Evolutionary conservation across 37 sponge, comb jelly and placozoan species (phyloP), one percentile per base, ranked within the genome.

Genomic region (Beroe ovata): DNA sequence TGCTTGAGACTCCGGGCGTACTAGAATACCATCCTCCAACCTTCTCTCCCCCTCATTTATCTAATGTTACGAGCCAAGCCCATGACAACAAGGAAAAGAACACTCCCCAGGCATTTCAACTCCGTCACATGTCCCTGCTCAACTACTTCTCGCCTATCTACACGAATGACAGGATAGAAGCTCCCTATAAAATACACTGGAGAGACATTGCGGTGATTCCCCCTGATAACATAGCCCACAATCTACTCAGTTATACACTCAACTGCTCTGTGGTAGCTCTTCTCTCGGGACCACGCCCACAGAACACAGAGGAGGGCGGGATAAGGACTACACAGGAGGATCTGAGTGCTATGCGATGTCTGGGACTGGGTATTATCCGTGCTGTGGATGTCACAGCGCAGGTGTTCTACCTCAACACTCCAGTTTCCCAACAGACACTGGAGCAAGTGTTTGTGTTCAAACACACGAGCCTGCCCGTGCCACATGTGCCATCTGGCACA

Each of bases 61-160:
- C 38, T n/a, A 40, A 77, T 54, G 20, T 77, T 40, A n/a, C n/a
- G n/a, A n/a, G n/a, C n/a, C 35, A 21, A 14, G n/a, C 22, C 2
- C 22, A 8, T 20, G 26, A 1, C 11, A n/a, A 42, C 0, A 40
- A 33, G 22, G 2, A 33, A 11, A 54, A 54, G 16, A 6, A 6
- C 6, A 16, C 54, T 16, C 25, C 41, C 54, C 84, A 77, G 23
- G 84, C 84, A 41, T 42, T 42, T 29, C 54, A 77, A 39, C 84
- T 77, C 54, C 41, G 84, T 14, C 84, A 77, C 47, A 6, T 77
- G 28, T 23, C 42, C 47, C 47, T 40, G 54, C 84, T 77, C 54
- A 39, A 40, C 42, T 77, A 77, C 47, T 77, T 77, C 84, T 1
- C 84, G n/a, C 84, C 84, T 3, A 77, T 77, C 84, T 77, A 77